Base-by-base conservation (phyloP, 2,888 invertebrate species). In the Drosophila nr. perissopoda region DNA sequence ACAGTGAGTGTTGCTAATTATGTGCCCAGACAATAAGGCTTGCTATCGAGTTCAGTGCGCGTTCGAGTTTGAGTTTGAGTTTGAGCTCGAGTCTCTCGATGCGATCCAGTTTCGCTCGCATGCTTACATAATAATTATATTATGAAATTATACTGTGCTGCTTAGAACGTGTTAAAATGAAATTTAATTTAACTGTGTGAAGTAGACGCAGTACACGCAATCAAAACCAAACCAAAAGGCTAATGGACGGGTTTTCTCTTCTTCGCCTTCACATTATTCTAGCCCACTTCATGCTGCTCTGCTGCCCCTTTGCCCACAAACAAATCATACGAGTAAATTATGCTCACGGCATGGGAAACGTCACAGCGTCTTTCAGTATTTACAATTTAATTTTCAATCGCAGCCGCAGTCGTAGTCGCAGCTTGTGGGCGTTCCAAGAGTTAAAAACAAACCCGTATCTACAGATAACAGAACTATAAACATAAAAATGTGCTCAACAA, bases 81-180 rank as follows among this genome's bases (percentile, higher is more conserved):
- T 49, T n/a, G 34, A 58, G 64, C 58, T 40, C 34, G 40, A 64
- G 56, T 31, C 57, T 57, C 42, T 62, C 46, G 69, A 51, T 72
- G 74, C 73, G 73, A 56, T 56, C 88, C 77, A 87, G 84, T 81
- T 88, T 80, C 73, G 87, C 66, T 90, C 82, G 91, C 91, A 89
- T 90, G 91, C 86, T 87, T 90, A 87, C 88, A 87, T 87, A 87
- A 87, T 89, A 87, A 87, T 81, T 89, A 87, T 31, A 72, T 69
- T 64, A 83, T 83, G 66, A 84, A 62, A 69, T 71, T 67, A 78
- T 72, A 52, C 63, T 70, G 54, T 60, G 56, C 46, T 49, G 59
- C 65, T 66, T 70, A 87, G 86, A 90, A 90, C 88, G 91, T 89
- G 89, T 90, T 90, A 87, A 86, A 83, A 84, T 74, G 73, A 83